Conservation (phyloP, 2,113 vertebrate species). For the Galbula dea region DNA sequence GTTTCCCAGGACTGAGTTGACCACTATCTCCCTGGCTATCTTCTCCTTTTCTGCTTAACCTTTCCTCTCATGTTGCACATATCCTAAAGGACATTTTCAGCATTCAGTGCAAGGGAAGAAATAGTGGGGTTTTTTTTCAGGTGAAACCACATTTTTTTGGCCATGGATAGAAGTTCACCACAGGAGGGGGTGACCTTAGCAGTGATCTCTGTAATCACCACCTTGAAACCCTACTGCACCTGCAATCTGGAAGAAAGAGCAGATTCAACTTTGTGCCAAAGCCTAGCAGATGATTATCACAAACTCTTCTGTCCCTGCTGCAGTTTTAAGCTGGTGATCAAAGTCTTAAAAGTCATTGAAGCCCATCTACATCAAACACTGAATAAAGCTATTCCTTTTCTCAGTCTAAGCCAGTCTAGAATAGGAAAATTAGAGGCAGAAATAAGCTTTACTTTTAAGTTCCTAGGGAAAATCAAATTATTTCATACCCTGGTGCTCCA, state of each 20-base stretch:
- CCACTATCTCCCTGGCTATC: neutral
- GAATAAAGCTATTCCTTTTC: neutral
- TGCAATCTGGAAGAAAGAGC: neutral
- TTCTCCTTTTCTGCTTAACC: neutral
- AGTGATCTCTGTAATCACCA: neutral
- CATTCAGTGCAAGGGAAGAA: neutral
- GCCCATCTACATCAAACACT: neutral
- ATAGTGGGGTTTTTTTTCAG: neutral
- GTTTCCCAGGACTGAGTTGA: neutral
- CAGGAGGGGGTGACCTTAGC: neutral
- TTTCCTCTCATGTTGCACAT: neutral
- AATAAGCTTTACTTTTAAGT: neutral
- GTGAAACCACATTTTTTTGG: neutral
- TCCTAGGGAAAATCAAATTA: neutral
- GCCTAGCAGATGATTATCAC: neutral
- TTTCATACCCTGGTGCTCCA: neutral
- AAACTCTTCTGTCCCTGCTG: neutral
- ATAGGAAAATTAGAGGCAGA: neutral
- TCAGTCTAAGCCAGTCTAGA: neutral
- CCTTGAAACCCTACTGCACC: neutral
- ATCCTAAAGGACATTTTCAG: neutral
- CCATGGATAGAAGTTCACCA: rapidly evolving
- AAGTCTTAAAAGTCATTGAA: neutral
- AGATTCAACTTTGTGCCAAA: neutral
- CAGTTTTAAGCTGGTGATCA: neutral